Percentiles rank a stretch among this genome's conserved stretches.
Evolutionary conservation across 2,113 vertebrate genomes (phyloP).

Genomic region (Fulmarus glacialis): DNA sequence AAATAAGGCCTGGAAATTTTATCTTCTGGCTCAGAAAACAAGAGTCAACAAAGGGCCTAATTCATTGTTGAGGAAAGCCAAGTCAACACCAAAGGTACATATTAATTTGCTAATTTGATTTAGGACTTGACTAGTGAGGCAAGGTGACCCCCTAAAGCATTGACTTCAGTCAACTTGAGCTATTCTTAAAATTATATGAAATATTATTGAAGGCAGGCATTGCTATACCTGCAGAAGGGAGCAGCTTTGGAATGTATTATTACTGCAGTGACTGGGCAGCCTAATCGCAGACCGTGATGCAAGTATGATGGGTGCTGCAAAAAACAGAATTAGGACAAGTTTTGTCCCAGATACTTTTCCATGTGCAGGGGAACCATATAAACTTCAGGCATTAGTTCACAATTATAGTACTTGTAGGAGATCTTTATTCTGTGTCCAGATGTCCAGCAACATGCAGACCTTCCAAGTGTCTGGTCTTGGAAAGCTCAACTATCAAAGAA

Average conservation of each 20-base stretch:
- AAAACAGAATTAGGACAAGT: background rate
- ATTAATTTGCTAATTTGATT: background rate
- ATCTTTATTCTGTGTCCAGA: background rate
- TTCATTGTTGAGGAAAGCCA: background rate
- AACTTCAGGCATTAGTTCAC: background rate
- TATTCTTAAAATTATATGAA: background rate
- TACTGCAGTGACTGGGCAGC: background rate
- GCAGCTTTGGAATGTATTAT: background rate
- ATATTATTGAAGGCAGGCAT: background rate
- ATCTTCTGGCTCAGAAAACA: background rate
- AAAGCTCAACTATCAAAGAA: background rate
- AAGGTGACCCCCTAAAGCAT: background rate
- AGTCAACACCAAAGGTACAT: background rate
- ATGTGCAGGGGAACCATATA: background rate
- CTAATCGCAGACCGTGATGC: background rate
- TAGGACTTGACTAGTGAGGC: background rate
- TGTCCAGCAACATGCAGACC: background rate
- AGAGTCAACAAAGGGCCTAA: background rate
- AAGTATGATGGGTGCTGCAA: background rate
- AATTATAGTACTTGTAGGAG: background rate
- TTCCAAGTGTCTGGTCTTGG: background rate
- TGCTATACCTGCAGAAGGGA: background rate
- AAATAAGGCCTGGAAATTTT: background rate
- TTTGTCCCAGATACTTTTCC: background rate
- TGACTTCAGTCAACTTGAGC: background rate